phyloP scores from a whole-genome alignment of 1,140 invertebrate genomes.

The Periplaneta americana region DNA sequence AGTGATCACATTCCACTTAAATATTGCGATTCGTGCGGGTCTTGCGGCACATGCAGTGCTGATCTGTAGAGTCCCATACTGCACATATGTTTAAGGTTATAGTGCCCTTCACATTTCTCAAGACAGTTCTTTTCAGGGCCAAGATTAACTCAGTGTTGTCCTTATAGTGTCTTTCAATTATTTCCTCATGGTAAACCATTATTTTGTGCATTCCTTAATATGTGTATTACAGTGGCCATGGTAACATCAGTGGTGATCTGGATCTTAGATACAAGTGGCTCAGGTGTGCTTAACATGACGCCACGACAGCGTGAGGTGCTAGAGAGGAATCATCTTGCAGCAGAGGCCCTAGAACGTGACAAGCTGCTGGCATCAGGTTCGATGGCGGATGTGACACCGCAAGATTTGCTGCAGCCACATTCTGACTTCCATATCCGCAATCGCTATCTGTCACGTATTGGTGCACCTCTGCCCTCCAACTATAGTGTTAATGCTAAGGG shows the following conservation, averaged over 20 bases:
- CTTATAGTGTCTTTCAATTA: too few relatives aligned
- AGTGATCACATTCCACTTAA: too few relatives aligned
- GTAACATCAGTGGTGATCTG: conserved; percentile 68
- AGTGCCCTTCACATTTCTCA: too few relatives aligned
- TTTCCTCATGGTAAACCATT: too few relatives aligned
- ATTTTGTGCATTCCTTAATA: too few relatives aligned
- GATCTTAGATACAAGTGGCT: conserved; percentile 59
- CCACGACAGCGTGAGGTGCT: conserved; percentile 52
- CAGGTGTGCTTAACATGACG: conserved; percentile 77
- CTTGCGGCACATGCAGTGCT: too few relatives aligned
- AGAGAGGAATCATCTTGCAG: conserved; percentile 35
- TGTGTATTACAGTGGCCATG: conserved; percentile 60
- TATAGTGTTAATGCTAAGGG: conserved; percentile 29
- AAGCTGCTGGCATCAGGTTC: conserved; percentile 42
- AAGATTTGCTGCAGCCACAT: conserved; percentile 46
- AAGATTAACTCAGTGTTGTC: too few relatives aligned
- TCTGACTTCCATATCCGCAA: conserved; percentile 59
- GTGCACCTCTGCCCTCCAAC: conserved; percentile 42
- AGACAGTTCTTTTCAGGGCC: too few relatives aligned
- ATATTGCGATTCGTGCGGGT: too few relatives aligned
- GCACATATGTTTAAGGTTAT: too few relatives aligned
- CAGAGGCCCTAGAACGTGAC: conserved; percentile 45
- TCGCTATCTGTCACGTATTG: conserved; percentile 53
- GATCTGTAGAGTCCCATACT: too few relatives aligned
- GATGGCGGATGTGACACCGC: conserved; percentile 43